Evolutionary conservation across 2,113 vertebrate genomes (phyloP).

Genomic region (Prionailurus viverrinus): DNA sequence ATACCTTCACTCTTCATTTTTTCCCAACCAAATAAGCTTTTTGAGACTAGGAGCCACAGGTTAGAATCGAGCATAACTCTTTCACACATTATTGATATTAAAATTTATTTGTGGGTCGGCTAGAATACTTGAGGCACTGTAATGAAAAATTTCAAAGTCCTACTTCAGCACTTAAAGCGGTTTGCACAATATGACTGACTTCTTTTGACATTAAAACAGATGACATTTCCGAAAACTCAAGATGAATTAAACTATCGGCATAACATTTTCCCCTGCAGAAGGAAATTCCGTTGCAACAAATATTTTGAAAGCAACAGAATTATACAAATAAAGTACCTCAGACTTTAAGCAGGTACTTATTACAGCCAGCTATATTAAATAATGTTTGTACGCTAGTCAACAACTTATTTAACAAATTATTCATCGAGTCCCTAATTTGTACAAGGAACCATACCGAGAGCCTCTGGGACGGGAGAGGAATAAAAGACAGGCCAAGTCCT

Average conservation of each 20-base stretch:
- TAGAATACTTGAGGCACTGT: background rate
- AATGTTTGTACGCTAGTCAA: background rate
- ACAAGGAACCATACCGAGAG: background rate
- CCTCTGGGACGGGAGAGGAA: background rate
- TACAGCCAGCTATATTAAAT: background rate
- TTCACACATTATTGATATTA: background rate
- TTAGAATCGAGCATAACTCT: background rate
- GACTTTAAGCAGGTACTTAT: constrained; percentile 23
- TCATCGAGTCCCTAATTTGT: background rate
- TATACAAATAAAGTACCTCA: constrained; percentile 7
- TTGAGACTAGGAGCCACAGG: background rate
- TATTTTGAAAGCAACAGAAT: constrained; percentile 6
- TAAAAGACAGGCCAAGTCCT: background rate
- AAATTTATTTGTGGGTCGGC: background rate
- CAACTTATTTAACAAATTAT: constrained; percentile 39
- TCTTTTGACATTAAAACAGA: constrained; percentile 18
- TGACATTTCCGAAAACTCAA: constrained; percentile 30
- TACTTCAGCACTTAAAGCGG: background rate
- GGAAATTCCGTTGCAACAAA: background rate
- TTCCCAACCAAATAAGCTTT: background rate
- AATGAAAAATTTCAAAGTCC: background rate
- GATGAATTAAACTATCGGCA: background rate
- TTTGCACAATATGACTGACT: background rate
- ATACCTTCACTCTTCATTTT: background rate
- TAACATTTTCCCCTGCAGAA: background rate